Evolutionary conservation across 2,113 vertebrate genomes (phyloP), one percentile per base, ranked within the genome.

Genomic region (Oncorhynchus mykiss): DNA sequence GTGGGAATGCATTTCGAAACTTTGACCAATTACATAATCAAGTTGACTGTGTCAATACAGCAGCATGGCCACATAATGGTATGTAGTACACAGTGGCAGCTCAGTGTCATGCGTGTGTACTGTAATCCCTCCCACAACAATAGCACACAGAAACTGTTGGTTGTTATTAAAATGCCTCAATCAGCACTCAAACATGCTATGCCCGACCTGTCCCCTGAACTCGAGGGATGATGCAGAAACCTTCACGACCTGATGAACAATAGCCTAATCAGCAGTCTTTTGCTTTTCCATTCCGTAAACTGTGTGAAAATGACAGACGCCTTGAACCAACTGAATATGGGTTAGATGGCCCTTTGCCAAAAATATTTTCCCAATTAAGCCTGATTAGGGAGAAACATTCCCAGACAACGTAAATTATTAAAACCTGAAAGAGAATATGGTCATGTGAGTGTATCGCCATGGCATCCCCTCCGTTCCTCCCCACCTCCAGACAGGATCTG

Each of bases 281-380:
- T 45, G 51, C 5, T 4, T 68, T 68, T 9, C 14, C 31, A n/a
- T 70, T 68, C 18, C 0, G 48, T 48, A 13, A 20, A 24, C 31
- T 9, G 31, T 78, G 81, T 80, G 79, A 86, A 90, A 88, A 78
- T 71, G 84, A 83, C 76, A 84, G 81, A 76, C 71, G 82, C 77
- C 22, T 20, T 1, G 66, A 69, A 72, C 78, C 78, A 75, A 86
- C 85, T 90, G 87, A 88, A 90, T 87, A 16, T 51, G 4, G 49
- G 49, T 14, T 16, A 92, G 87, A 91, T 91, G 90, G 87, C 74
- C 81, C 74, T 73, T 86, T 89, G 85, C 87, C 48, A 70, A 88
- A 89, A 88, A 91, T 84, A 89, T 89, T 92, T 91, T 89, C 79
- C 88, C 88, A 91, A 91, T 92, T 90, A 90, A 76, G 86, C 79